phyloP scores from a whole-genome alignment of 1,140 invertebrate species.

The Gonioctena quinquepunctata region DNA sequence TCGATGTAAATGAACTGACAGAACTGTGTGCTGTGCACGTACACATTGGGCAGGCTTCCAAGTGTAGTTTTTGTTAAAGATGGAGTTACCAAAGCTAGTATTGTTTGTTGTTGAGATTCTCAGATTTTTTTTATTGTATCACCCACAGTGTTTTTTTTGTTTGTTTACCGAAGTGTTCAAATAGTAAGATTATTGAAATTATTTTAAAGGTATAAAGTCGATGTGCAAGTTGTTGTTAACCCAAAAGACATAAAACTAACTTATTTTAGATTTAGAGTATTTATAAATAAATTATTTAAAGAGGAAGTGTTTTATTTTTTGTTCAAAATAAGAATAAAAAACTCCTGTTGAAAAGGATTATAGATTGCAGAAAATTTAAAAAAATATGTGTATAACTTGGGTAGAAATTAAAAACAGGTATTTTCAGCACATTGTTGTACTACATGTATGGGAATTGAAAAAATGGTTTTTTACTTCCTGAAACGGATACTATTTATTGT shows the following conservation, averaged over 20 bases:
- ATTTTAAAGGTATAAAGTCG: slow-evolving; percentile 2
- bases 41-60: slow-evolving; percentile 62
- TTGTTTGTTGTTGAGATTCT: slow-evolving; percentile 21
- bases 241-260: slow-evolving; percentile 16
- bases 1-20: slow-evolving; percentile 55
- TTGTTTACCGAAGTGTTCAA: slow-evolving; percentile 20
- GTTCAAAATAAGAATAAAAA: background rate
- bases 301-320: background rate
- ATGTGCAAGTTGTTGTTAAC: slow-evolving; percentile 20
- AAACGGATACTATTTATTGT: too few species aligned
- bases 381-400: too few species aligned
- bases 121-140: slow-evolving; percentile 17
- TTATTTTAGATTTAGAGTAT: slow-evolving; percentile 15
- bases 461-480: too few species aligned
- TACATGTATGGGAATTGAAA: too few species aligned
- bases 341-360: too few species aligned
- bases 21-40: slow-evolving; percentile 63
- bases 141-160: slow-evolving; percentile 15
- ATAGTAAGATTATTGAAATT: slow-evolving; percentile 6
- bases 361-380: too few species aligned
- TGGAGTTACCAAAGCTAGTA: slow-evolving; percentile 31
- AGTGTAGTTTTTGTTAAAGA: slow-evolving; percentile 63
- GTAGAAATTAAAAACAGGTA: too few species aligned
- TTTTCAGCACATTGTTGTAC: too few species aligned
- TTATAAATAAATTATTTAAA: slow-evolving; percentile 19